phyloP scores from a whole-genome alignment of 2,888 invertebrate species.

The Microchrysa polita region DNA sequence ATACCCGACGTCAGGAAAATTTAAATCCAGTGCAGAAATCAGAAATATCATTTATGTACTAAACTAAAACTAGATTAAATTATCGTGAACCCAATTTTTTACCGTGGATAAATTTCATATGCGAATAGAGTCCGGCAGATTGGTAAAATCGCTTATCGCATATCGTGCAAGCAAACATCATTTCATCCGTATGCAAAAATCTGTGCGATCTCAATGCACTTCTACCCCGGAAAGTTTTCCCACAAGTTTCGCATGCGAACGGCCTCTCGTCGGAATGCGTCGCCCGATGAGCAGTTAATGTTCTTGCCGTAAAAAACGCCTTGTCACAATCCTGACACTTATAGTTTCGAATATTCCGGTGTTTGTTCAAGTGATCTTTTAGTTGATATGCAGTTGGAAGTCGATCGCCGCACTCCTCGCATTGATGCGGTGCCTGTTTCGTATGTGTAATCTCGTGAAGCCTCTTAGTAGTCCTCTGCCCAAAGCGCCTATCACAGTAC shows the following conservation, averaged over 20 bases:
- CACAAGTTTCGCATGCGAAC: conserved; percentile 52
- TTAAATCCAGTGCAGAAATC: too few relatives aligned
- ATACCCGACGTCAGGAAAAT: too few relatives aligned
- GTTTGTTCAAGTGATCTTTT: conserved; percentile 51
- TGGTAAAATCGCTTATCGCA: too few relatives aligned
- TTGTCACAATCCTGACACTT: conserved; percentile 56
- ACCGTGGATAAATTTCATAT: too few relatives aligned
- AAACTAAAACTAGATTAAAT: too few relatives aligned
- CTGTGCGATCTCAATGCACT: too few relatives aligned
- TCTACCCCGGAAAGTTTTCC: too few relatives aligned
- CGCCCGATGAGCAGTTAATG: conserved; percentile 57
- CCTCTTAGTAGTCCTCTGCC: conserved; percentile 47
- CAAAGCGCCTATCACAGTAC: conserved; percentile 50
- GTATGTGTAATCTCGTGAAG: conserved; percentile 50
- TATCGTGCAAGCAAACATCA: too few relatives aligned
- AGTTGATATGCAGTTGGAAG: conserved; percentile 47
- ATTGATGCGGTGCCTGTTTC: conserved; percentile 51
- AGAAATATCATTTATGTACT: too few relatives aligned
- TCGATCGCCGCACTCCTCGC: conserved; percentile 49
- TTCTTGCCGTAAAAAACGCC: conserved; percentile 57
- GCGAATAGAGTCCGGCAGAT: too few relatives aligned
- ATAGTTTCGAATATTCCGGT: conserved; percentile 59
- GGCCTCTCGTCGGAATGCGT: conserved; percentile 58
- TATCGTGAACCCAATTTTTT: too few relatives aligned
- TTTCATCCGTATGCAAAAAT: too few relatives aligned